Evolutionary conservation across 1,140 invertebrate species (phyloP).

Genomic region (Drosophila kanapiae): DNA sequence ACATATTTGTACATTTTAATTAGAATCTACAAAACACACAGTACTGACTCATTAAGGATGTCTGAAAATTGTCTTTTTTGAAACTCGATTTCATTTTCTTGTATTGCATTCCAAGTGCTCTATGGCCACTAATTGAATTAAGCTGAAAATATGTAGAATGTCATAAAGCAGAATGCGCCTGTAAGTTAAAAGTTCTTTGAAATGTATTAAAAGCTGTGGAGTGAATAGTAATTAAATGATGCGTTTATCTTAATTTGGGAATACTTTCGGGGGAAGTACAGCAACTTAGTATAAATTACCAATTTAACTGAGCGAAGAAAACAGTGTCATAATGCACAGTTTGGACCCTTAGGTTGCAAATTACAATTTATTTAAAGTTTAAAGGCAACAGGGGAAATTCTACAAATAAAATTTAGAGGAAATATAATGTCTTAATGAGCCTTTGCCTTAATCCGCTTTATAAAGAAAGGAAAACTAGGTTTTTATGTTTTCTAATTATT

Average conservation of each 20-base stretch:
- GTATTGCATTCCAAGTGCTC: constrained; percentile 66
- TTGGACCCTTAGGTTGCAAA: no score
- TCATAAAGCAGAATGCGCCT: constrained; percentile 34
- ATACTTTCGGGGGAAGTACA: background rate
- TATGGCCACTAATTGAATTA: constrained; percentile 56
- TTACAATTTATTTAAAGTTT: no score
- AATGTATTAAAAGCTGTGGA: constrained; percentile 51
- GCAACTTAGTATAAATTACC: no score
- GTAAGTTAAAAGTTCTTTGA: constrained; percentile 36
- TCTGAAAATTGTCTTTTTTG: constrained; percentile 52
- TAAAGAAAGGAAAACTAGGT: background rate
- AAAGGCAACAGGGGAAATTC: no score
- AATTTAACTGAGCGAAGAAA: no score
- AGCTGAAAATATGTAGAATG: constrained; percentile 50
- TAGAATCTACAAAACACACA: constrained; percentile 39
- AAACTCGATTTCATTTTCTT: constrained; percentile 30
- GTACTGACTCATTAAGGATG: constrained; percentile 47
- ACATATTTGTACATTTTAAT: constrained; percentile 63
- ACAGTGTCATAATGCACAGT: no score
- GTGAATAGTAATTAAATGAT: constrained; percentile 13
- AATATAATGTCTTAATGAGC: no score
- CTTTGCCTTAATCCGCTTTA: background rate
- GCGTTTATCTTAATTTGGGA: background rate
- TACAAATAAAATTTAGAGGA: no score
- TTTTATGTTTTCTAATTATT: background rate